phyloP scores from a whole-genome alignment of 1,140 invertebrate genomes.

The Scaptomyza montana region DNA sequence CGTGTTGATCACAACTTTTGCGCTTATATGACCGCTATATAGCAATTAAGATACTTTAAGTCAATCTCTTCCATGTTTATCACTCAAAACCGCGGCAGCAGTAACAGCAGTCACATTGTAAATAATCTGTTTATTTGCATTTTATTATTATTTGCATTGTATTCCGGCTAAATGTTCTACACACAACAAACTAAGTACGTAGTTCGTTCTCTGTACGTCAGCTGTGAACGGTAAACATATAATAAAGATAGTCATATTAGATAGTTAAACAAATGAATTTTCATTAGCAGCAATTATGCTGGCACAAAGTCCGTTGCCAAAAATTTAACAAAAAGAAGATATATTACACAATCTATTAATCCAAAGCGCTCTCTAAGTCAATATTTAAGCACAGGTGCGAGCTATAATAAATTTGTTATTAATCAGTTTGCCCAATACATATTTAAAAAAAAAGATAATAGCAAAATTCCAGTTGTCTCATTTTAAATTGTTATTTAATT shows the following conservation, averaged over 20 bases:
- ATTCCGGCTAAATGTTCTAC: conserved; percentile 5
- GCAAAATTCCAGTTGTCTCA: conserved; percentile 15
- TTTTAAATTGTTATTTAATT: conserved; percentile 82
- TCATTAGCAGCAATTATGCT: not conserved
- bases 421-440: not conserved
- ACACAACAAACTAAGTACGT: not conserved
- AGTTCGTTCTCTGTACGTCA: conserved; percentile 25
- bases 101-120: conserved; percentile 7
- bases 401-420: not conserved
- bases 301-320: too few species aligned
- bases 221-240: conserved; percentile 38
- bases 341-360: too few species aligned
- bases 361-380: not conserved
- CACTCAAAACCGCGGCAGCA: not conserved
- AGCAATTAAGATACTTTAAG: conserved; percentile 17
- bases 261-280: not conserved
- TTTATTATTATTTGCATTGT: conserved; percentile 18
- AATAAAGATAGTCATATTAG: conserved; percentile 19
- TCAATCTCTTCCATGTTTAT: conserved; percentile 17
- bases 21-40: conserved; percentile 20
- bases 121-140: conserved; percentile 25
- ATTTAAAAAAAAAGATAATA: not conserved
- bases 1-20: conserved; percentile 6
- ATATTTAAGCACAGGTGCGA: not conserved
- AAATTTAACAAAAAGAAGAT: too few species aligned